These are phyloP conservation scores for Elephas maximus DNA, from an alignment of 2,113 vertebrate species.

Conservation along the genomic window DNA sequence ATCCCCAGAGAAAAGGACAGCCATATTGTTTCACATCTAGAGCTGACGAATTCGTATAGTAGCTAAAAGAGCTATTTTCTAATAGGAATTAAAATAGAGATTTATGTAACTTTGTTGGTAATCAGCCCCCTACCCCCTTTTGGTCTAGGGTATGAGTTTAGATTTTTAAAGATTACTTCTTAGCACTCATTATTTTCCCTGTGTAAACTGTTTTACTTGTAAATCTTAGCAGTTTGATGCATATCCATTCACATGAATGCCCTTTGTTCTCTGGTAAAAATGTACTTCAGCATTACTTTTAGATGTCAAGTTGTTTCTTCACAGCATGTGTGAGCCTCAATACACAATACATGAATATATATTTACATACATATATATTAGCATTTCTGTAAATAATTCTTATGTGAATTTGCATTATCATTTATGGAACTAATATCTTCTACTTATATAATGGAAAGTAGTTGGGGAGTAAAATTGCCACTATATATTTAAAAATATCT, in stretches of 20 bases:
- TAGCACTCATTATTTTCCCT: slow-evolving; percentile 14
- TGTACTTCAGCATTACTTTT: neutral
- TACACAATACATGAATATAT: neutral
- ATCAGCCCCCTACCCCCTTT: neutral
- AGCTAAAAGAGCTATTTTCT: slow-evolving; percentile 37
- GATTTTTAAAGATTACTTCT: slow-evolving; percentile 24
- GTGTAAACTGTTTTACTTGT: slow-evolving; percentile 17
- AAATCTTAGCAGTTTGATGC: slow-evolving; percentile 14
- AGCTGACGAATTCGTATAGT: neutral
- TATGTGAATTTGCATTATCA: slow-evolving; percentile 11
- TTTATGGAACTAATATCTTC: slow-evolving; percentile 10
- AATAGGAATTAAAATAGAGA: slow-evolving; percentile 16
- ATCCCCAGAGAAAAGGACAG: neutral
- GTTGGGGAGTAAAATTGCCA: neutral
- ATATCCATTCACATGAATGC: neutral
- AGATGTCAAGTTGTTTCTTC: neutral
- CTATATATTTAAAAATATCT: slow-evolving; percentile 21
- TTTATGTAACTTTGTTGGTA: neutral
- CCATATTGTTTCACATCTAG: neutral
- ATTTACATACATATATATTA: neutral
- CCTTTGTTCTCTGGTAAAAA: neutral
- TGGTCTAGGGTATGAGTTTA: neutral
- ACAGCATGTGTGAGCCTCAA: neutral
- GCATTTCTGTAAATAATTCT: slow-evolving; percentile 10
- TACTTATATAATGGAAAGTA: slow-evolving; percentile 6